Conservation (phyloP, 2,888 invertebrate genomes). For the Amblyjoppa proteus region DNA sequence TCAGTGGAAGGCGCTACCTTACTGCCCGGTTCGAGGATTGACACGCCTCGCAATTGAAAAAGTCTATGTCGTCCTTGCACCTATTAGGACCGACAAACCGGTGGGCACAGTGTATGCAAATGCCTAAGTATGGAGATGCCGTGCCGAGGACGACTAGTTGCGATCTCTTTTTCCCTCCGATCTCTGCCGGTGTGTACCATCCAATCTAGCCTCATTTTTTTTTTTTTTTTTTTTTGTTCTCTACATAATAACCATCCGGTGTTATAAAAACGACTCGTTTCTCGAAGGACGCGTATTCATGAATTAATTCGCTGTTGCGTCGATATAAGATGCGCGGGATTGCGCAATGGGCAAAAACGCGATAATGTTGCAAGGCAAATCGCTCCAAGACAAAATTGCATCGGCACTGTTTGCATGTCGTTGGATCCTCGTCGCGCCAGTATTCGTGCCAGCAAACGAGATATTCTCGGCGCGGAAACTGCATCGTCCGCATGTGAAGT, state of each 20-base stretch:
- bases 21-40: conserved; percentile 14
- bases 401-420: background rate
- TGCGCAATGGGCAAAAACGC: background rate
- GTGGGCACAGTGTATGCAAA: conserved; percentile 30
- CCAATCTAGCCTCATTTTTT: background rate
- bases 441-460: background rate
- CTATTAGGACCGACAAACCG: conserved; percentile 55
- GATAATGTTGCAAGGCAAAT: background rate
- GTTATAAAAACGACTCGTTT: background rate
- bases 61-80: conserved; percentile 71
- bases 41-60: conserved; percentile 39
- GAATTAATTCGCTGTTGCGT: background rate
- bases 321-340: background rate
- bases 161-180: conserved; percentile 8
- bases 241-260: background rate
- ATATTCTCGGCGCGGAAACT: background rate
- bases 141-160: conserved; percentile 64
- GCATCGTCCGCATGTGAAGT: background rate
- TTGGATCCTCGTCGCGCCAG: too few relatives aligned
- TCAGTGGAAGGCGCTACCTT: background rate
- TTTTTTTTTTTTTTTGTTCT: background rate
- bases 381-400: background rate
- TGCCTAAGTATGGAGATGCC: conserved; percentile 16
- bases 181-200: background rate
- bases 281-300: background rate